Percentiles rank a stretch among this genome's conserved stretches.
phyloP scores from a whole-genome alignment of 2,797 vertebrate genomes.

The Monodelphis domestica region DNA sequence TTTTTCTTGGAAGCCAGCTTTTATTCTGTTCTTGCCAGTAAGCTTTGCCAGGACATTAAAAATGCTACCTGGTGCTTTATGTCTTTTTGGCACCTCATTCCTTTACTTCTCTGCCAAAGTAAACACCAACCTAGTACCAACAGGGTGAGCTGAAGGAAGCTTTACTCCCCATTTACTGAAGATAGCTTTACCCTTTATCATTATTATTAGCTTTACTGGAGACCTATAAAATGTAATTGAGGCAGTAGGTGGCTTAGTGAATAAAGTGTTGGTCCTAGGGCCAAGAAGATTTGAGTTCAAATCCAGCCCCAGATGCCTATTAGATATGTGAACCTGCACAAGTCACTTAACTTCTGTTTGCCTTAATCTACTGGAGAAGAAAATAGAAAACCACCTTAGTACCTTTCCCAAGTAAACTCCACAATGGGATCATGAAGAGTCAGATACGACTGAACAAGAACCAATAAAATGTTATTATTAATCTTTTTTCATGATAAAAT shows the following conservation, averaged over 20 bases:
- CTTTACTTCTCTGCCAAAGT: conserved; percentile 53
- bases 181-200: not conserved
- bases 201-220: conserved; percentile 49
- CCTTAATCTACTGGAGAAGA: too few relatives aligned
- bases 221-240: conserved; percentile 9
- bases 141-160: conserved; percentile 37
- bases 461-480: not conserved
- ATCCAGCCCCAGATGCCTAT: too few relatives aligned
- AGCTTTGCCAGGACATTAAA: conserved; percentile 64
- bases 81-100: conserved; percentile 55
- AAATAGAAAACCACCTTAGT: too few relatives aligned
- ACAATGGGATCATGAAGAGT: too few relatives aligned
- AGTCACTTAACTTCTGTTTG: too few relatives aligned
- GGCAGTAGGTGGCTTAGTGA: too few relatives aligned
- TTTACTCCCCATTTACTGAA: conserved; percentile 29
- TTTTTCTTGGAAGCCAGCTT: conserved; percentile 46
- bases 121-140: conserved; percentile 59
- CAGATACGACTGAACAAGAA: too few relatives aligned
- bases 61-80: conserved; percentile 64
- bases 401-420: too few relatives aligned
- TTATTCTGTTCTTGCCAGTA: conserved; percentile 48
- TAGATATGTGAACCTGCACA: too few relatives aligned
- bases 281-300: too few relatives aligned
- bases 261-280: too few relatives aligned
- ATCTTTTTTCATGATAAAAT: not conserved